Conservation (phyloP, 1,140 invertebrate genomes). For the Carcinoscorpius rotundicauda region DNA sequence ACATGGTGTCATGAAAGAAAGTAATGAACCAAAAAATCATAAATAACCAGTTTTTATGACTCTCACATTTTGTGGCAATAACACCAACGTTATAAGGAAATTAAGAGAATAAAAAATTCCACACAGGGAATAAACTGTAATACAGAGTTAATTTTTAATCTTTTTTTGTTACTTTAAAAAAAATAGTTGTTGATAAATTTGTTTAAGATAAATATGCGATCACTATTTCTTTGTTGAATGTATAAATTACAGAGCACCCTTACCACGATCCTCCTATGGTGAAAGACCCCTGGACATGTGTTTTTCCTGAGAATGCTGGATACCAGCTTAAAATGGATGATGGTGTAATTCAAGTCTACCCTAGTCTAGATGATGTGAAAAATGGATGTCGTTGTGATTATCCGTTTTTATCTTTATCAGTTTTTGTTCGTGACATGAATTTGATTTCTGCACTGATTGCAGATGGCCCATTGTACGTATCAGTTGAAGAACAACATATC, state of each 20-base stretch:
- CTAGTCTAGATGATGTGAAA: constrained; percentile 43
- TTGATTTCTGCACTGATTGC: constrained; percentile 84
- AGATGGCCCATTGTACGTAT: constrained; percentile 76
- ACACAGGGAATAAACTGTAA: too few species aligned
- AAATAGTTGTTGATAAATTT: too few species aligned
- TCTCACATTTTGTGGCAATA: too few species aligned
- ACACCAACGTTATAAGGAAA: too few species aligned
- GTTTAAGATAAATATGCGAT: too few species aligned
- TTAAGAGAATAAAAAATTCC: too few species aligned
- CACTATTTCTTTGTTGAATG: not conserved
- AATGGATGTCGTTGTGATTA: constrained; percentile 48
- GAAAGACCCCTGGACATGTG: constrained; percentile 67
- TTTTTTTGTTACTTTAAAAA: too few species aligned
- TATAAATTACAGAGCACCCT: constrained; percentile 54
- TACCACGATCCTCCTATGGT: constrained; percentile 61
- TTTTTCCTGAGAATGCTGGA: constrained; percentile 50
- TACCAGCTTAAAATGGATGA: constrained; percentile 58
- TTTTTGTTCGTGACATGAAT: constrained; percentile 75
- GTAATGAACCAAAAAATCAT: too few species aligned
- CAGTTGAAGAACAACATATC: too few species aligned
- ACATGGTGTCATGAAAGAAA: too few species aligned
- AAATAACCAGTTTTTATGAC: too few species aligned
- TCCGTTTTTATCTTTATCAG: constrained; percentile 57
- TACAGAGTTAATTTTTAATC: too few species aligned
- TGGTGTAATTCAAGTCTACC: constrained; percentile 76